Percentiles rank a stretch among this genome's conserved stretches.
These are phyloP conservation scores for Gallinago paraguaiae DNA, from an alignment of 2,113 vertebrate species.

Conservation along the genomic window DNA sequence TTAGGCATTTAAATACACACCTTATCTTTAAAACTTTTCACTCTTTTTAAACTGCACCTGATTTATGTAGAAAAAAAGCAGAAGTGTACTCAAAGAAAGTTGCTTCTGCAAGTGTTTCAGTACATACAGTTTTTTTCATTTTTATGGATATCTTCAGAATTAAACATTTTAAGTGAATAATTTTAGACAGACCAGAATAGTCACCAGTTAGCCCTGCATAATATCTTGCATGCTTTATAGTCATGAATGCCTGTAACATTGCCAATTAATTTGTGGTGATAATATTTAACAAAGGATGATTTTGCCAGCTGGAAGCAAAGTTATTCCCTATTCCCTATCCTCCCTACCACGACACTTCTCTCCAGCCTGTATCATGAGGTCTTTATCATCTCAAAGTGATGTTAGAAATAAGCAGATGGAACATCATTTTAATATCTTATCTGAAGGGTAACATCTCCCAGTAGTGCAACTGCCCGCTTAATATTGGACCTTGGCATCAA, in stretches of 20 bases:
- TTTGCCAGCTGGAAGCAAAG: slow-evolving; percentile 35
- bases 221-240: background rate
- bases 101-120: background rate
- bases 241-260: background rate
- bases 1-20: background rate
- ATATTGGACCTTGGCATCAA: background rate
- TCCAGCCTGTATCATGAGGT: background rate
- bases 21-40: background rate
- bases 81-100: background rate
- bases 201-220: background rate
- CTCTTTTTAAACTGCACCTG: background rate
- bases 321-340: background rate
- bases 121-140: background rate
- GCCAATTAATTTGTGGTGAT: slow-evolving; percentile 22
- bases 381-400: slow-evolving; percentile 21
- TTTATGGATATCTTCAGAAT: background rate
- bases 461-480: background rate
- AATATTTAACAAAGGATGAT: slow-evolving; percentile 28
- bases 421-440: background rate
- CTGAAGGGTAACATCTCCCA: background rate
- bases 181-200: background rate
- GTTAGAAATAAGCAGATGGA: slow-evolving; percentile 14
- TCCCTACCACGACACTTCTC: background rate
- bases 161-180: background rate
- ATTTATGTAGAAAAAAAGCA: background rate